Percentiles rank a stretch among this genome's conserved stretches.
Conservation (phyloP, 2,113 vertebrate species). For the Siniperca chuatsi region DNA sequence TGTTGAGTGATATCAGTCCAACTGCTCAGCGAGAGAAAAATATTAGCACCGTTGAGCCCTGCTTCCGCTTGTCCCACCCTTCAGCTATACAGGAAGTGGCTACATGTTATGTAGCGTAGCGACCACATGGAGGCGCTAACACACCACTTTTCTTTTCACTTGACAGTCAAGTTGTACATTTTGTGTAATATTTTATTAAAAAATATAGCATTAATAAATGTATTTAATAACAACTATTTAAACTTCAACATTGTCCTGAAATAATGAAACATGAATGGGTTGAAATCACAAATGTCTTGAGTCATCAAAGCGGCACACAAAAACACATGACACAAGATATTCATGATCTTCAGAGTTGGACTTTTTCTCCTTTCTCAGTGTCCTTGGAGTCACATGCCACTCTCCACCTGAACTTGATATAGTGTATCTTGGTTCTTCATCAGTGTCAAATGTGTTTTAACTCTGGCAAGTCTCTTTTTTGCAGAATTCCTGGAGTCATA, state of each 20-base stretch:
- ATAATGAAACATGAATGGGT: background rate
- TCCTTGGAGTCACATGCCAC: conserved; percentile 1
- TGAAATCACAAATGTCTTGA: background rate
- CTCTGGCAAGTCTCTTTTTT: background rate
- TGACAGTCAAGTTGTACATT: background rate
- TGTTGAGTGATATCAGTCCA: conserved; percentile 75
- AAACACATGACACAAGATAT: background rate
- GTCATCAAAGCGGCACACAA: background rate
- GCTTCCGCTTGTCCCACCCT: conserved; percentile 88
- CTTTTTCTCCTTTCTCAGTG: background rate
- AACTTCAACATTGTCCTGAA: background rate
- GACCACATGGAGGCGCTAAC: conserved; percentile 60
- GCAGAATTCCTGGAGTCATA: background rate
- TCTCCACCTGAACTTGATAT: background rate
- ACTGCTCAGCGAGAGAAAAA: conserved; percentile 57
- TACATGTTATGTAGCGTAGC: background rate
- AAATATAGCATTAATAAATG: conserved; percentile 58
- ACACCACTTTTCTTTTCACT: background rate
- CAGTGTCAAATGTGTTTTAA: background rate
- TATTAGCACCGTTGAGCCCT: conserved; percentile 39
- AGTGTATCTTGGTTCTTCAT: background rate
- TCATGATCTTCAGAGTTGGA: background rate
- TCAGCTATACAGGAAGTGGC: conserved; percentile 78
- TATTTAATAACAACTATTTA: conserved; percentile 19
- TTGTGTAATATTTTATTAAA: conserved; percentile 50